These are phyloP conservation scores for Spheniscus humboldti DNA, from an alignment of 2,797 vertebrate species.

Conservation along the genomic window DNA sequence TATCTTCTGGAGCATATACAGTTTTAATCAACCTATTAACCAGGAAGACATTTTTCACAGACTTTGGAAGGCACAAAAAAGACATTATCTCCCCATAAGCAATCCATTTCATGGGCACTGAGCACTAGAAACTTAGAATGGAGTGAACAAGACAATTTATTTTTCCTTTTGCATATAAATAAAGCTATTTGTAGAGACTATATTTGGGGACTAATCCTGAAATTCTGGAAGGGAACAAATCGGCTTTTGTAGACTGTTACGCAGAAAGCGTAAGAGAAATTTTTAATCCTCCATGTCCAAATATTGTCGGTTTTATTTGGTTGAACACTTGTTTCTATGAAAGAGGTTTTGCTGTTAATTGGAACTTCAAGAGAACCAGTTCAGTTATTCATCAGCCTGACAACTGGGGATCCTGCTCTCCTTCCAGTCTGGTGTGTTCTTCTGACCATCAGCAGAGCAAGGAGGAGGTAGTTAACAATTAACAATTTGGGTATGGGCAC, in stretches of 20 bases:
- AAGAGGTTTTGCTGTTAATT: not conserved
- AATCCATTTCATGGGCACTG: conserved; percentile 57
- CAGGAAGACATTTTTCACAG: conserved; percentile 68
- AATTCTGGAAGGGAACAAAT: not conserved
- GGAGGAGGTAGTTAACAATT: not conserved
- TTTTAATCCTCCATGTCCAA: not conserved
- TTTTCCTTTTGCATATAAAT: conserved; percentile 19
- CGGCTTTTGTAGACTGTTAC: not conserved
- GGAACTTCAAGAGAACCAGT: not conserved
- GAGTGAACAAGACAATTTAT: not conserved
- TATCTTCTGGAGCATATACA: conserved; percentile 64
- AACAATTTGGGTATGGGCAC: not conserved
- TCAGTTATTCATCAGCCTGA: not conserved
- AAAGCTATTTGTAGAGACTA: not conserved
- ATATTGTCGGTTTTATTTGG: not conserved
- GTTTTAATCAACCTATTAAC: conserved; percentile 70
- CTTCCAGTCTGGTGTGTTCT: not conserved
- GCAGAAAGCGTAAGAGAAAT: not conserved
- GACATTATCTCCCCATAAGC: conserved; percentile 53
- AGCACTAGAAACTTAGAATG: conserved; percentile 28
- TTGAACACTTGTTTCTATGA: not conserved
- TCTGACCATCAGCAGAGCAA: not conserved
- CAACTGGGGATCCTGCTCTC: not conserved
- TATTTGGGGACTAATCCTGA: not conserved
- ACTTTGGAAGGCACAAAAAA: conserved; percentile 63